Base-by-base conservation (phyloP, 2,797 vertebrate species). In the Takifugu rubripes region DNA sequence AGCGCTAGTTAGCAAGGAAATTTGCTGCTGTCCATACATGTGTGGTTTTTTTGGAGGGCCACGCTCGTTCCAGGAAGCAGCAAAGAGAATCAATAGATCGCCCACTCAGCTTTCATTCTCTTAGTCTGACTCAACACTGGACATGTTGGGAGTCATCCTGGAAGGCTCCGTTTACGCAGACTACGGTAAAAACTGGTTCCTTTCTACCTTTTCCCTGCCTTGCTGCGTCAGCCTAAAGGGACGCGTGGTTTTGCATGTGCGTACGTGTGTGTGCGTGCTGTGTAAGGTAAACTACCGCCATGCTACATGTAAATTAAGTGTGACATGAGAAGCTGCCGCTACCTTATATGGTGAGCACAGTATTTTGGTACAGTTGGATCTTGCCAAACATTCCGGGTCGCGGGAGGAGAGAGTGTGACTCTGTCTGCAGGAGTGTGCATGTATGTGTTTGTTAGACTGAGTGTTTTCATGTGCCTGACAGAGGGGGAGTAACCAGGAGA, bases 291-390 rank as follows among this genome's bases (percentile, higher is more conserved):
- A 90, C 87, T 88, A 88, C 84, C 85, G 82, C 88, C 90, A 88
- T 80, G 59, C 84, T 68, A 64, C 90, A 92, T 94, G 90, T 93
- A 92, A 93, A 94, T 94, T 87, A 90, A 83, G 85, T 88, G 88
- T 92, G 94, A 90, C 92, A 92, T 91, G 91, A 90, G 90, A 92
- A 88, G 89, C 91, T 76, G 87, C 83, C 68, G 79, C 88, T 90
- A 83, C 94, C 94, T 92, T 94, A 93, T 96, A 94, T 93, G 94
- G 94, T 60, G 79, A 84, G 90, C 80, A 80, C 89, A 83, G 90
- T 89, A 87, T 93, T 93, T 92, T 90, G 89, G 90, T 89, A 87
- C 86, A 79, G 84, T 83, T 77, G 74, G 88, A 78, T 84, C 88
- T 88, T 88, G 92, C 91, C 94, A 94, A 91, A 86, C 90, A 92